Conservation (phyloP, 2,888 invertebrate genomes). For the Stratiomys singularior region DNA sequence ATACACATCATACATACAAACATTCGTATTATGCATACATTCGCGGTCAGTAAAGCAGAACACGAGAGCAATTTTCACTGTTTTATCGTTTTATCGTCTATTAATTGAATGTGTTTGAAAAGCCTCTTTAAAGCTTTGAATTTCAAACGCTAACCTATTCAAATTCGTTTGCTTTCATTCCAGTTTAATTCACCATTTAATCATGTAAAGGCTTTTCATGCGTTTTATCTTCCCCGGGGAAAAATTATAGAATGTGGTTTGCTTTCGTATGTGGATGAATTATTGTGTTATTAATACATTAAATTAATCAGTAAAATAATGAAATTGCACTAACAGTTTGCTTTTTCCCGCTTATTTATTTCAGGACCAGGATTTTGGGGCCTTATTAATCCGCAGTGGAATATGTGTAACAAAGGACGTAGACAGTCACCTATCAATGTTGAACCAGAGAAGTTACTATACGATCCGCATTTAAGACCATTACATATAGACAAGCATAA, state of each 20-base stretch:
- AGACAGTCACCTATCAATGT: slow-evolving; percentile 98
- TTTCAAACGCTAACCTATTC: too few relatives aligned
- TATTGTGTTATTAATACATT: too few relatives aligned
- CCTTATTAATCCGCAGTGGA: slow-evolving; percentile 97
- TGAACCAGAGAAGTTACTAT: slow-evolving; percentile 92
- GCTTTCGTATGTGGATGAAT: not conserved
- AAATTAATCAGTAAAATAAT: not conserved
- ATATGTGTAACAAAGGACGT: slow-evolving; percentile 95
- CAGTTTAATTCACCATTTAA: too few relatives aligned
- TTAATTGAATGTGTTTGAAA: too few relatives aligned
- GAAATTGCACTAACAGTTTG: not conserved
- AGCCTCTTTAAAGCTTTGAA: too few relatives aligned
- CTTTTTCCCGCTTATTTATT: slow-evolving; percentile 56
- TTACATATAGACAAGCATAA: slow-evolving; percentile 93
- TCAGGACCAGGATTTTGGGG: slow-evolving; percentile 99
- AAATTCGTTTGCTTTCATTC: too few relatives aligned
- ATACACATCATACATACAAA: too few relatives aligned
- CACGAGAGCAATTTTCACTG: too few relatives aligned
- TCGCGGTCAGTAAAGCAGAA: too few relatives aligned
- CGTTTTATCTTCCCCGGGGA: not conserved
- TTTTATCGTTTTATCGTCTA: too few relatives aligned
- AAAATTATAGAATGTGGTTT: slow-evolving; percentile 22
- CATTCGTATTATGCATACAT: too few relatives aligned
- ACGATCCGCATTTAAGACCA: slow-evolving; percentile 92
- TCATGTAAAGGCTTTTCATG: too few relatives aligned